Evolutionary conservation across 2,888 invertebrate genomes (phyloP).

Genomic region (Pimpla rufipes): DNA sequence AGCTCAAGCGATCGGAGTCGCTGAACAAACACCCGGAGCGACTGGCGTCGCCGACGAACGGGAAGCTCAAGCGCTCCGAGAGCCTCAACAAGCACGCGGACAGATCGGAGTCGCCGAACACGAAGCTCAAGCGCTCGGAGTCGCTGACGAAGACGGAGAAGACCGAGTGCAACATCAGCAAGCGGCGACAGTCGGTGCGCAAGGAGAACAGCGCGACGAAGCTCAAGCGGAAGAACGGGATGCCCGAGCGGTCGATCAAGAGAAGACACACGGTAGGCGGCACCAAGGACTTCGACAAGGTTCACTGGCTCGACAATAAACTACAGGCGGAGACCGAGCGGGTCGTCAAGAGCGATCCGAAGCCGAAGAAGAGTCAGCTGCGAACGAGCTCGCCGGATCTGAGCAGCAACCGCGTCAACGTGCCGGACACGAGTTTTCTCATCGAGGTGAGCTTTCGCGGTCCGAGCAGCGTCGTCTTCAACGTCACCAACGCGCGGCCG

Average conservation of each 20-base stretch:
- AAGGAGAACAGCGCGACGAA: conserved; percentile 87
- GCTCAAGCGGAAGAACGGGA: conserved; percentile 91
- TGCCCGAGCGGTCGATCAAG: conserved; percentile 94
- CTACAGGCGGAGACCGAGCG: conserved; percentile 85
- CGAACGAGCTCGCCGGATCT: conserved; percentile 89
- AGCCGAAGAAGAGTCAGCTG: conserved; percentile 87
- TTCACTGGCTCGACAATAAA: conserved; percentile 87
- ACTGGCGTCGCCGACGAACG: conserved; percentile 78
- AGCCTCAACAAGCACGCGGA: conserved; percentile 84
- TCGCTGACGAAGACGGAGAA: conserved; percentile 91
- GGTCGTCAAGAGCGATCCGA: conserved; percentile 86
- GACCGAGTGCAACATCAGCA: conserved; percentile 92
- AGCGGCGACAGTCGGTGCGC: conserved; percentile 87
- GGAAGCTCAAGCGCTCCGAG: conserved; percentile 83
- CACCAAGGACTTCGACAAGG: conserved; percentile 93
- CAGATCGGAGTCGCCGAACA: conserved; percentile 83
- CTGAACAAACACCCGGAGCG: conserved; percentile 87
- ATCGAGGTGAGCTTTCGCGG: conserved; percentile 87
- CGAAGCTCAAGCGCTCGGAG: conserved; percentile 87
- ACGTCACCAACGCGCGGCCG: conserved; percentile 86
- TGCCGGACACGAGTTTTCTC: conserved; percentile 84
- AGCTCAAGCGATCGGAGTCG: conserved; percentile 88
- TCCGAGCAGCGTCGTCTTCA: conserved; percentile 86
- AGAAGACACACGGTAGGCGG: conserved; percentile 97
- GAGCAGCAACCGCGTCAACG: conserved; percentile 83